phyloP scores from a whole-genome alignment of 2,797 vertebrate genomes.

The Catharus ustulatus region DNA sequence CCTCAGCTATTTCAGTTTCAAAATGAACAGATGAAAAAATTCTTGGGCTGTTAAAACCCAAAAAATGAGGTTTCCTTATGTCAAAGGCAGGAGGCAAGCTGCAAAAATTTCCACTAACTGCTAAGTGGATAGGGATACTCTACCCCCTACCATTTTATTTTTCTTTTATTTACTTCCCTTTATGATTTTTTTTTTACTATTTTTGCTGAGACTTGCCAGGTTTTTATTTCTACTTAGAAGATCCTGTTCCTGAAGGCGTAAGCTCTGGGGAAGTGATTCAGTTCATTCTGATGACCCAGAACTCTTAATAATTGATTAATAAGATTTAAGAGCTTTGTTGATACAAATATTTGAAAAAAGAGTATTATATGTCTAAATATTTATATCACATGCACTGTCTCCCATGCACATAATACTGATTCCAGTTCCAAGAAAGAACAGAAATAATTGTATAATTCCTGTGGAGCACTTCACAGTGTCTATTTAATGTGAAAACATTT shows the following conservation, averaged over 20 bases:
- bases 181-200: background rate
- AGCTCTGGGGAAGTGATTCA: background rate
- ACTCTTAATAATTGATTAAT: background rate
- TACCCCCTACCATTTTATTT: background rate
- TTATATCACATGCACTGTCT: background rate
- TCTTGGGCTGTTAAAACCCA: background rate
- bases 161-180: background rate
- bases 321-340: background rate
- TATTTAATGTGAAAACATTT: background rate
- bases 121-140: background rate
- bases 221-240: background rate
- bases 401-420: background rate
- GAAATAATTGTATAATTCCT: background rate
- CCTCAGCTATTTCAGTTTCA: background rate
- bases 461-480: background rate
- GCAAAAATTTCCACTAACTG: background rate
- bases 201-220: background rate
- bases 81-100: background rate
- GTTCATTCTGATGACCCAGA: background rate
- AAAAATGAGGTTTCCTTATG: background rate
- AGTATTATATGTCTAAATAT: background rate
- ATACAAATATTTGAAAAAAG: background rate
- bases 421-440: background rate
- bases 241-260: fast-evolving
- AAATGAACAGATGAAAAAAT: background rate